Percentiles rank a stretch among this genome's conserved stretches.
These are phyloP conservation scores for Drosophila ohnishii DNA, from an alignment of 1,140 invertebrate species.

Conservation along the genomic window DNA sequence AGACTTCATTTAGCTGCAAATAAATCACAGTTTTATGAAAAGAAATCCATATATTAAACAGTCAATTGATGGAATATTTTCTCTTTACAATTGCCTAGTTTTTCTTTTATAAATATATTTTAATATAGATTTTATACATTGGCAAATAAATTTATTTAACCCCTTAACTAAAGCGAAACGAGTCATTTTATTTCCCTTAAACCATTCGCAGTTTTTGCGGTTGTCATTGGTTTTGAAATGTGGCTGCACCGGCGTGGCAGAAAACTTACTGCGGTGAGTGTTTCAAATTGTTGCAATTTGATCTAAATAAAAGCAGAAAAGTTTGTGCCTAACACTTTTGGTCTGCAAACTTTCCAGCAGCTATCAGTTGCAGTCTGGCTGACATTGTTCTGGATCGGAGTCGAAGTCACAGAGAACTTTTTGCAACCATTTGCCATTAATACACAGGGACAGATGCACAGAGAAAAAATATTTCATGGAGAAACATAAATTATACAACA, in stretches of 20 bases:
- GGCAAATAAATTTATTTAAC: background rate
- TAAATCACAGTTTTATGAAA: background rate
- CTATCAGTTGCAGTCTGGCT: slow-evolving; percentile 51
- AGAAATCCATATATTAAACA: too few relatives aligned
- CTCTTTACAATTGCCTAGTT: too few relatives aligned
- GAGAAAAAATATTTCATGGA: background rate
- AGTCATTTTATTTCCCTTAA: slow-evolving; percentile 5
- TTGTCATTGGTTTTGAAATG: slow-evolving; percentile 7
- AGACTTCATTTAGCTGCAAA: background rate
- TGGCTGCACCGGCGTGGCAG: background rate
- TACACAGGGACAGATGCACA: slow-evolving; percentile 33
- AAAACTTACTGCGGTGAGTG: slow-evolving; percentile 53
- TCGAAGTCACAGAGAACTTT: slow-evolving; percentile 35
- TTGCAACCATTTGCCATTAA: slow-evolving; percentile 55
- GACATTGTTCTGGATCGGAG: slow-evolving; percentile 27
- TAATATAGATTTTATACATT: background rate
- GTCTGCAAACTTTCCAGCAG: slow-evolving; percentile 45
- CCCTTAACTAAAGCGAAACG: background rate
- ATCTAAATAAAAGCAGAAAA: slow-evolving; percentile 53
- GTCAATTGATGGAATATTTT: too few relatives aligned
- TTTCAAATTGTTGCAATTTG: slow-evolving; percentile 50
- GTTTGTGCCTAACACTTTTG: slow-evolving; percentile 37
- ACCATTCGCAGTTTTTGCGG: slow-evolving; percentile 9
- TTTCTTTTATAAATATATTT: too few relatives aligned
- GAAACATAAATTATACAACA: background rate